Evolutionary conservation across 2,113 vertebrate species (phyloP).

Genomic region (Bambusicola thoracicus): DNA sequence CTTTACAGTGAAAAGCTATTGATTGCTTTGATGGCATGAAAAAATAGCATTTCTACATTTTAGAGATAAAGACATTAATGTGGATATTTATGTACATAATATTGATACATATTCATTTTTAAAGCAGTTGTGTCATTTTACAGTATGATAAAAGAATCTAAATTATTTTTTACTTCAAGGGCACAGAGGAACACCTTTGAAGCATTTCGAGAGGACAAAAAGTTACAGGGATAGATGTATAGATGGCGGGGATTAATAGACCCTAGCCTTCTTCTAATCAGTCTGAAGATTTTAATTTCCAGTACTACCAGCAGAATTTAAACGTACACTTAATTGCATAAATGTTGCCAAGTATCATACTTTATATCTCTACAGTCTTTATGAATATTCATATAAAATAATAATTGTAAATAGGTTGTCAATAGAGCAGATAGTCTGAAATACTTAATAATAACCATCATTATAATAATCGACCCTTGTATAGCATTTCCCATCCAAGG

Average conservation of each 20-base stretch:
- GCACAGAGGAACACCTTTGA: conserved; percentile 26
- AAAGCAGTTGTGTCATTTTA: background rate
- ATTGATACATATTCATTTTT: conserved; percentile 20
- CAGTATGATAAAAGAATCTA: background rate
- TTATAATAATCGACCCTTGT: background rate
- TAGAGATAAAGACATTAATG: background rate
- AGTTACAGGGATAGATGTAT: conserved; percentile 10
- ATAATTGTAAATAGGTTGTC: conserved; percentile 52
- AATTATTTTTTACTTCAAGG: conserved; percentile 16
- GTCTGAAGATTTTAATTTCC: conserved; percentile 64
- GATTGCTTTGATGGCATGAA: background rate
- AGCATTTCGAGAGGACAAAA: conserved; percentile 15
- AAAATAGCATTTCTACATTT: background rate
- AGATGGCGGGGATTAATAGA: conserved; percentile 24
- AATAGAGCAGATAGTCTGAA: conserved; percentile 61
- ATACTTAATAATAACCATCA: conserved; percentile 14
- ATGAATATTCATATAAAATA: conserved; percentile 62
- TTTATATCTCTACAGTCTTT: conserved; percentile 8
- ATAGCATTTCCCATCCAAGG: background rate
- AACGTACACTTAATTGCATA: conserved; percentile 60
- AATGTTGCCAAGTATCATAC: conserved; percentile 37
- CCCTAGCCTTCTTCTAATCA: conserved; percentile 58
- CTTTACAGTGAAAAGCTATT: background rate
- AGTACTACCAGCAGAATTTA: conserved; percentile 51
- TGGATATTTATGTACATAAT: conserved; percentile 18